Conservation (phyloP, 1,140 invertebrate genomes). For the Caenorhabditis tropicalis region DNA sequence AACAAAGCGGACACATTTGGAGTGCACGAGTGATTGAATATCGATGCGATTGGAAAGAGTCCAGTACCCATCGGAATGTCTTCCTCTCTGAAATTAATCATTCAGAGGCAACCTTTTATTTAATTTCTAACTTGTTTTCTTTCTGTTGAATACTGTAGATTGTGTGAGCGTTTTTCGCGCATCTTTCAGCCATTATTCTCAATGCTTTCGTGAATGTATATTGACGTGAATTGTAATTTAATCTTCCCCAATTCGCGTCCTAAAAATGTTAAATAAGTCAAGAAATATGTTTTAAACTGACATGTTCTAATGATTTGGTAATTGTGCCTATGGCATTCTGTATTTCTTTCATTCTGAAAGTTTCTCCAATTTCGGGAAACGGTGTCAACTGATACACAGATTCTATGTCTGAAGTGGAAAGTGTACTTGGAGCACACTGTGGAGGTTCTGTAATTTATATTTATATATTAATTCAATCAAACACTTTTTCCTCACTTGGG, state of each 20-base stretch:
- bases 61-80: not conserved
- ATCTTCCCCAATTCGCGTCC: constrained; percentile 12
- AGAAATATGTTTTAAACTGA: not conserved
- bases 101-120: not conserved
- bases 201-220: not conserved
- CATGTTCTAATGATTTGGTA: not conserved
- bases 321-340: not conserved
- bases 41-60: constrained; percentile 34
- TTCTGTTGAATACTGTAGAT: constrained; percentile 22
- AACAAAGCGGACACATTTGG: constrained; percentile 38
- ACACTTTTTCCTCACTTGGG: not conserved
- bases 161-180: constrained; percentile 13
- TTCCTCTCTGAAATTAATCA: not conserved
- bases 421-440: not conserved
- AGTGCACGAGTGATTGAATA: constrained; percentile 43
- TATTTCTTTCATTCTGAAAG: not conserved
- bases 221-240: not conserved
- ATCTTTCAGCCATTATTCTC: not conserved
- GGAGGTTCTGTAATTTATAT: not conserved
- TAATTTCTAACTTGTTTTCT: not conserved
- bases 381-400: not conserved
- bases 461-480: not conserved
- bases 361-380: not conserved
- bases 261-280: not conserved
- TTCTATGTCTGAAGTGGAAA: not conserved